Evolutionary conservation across 2,797 vertebrate genomes (phyloP), one percentile per base, ranked within the genome.

Genomic region (Mallotus villosus): DNA sequence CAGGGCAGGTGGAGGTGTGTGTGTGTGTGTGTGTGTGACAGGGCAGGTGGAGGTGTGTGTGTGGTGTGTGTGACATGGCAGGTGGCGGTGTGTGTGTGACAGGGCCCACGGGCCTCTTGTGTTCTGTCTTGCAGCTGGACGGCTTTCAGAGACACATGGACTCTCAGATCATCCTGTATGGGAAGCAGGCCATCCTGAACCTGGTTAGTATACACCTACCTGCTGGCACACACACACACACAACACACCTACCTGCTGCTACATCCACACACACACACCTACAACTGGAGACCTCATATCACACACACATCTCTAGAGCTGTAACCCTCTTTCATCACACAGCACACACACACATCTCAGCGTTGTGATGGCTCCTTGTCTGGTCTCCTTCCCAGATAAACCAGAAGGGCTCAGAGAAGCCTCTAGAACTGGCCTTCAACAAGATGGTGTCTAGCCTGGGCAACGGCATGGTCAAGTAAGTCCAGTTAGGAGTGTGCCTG

Each of bases 81-180:
- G 9, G 46, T 51, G 11, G 9, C 0, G 2, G 16, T 12, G 16
- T 51, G 16, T 51, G 46, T 51, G 46, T 51, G 46, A 46, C 14
- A 7, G 7, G 1, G 41, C n/a, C n/a, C n/a, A n/a, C n/a, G n/a
- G n/a, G n/a, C 7, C 7, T 57, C 5, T 55, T 2, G 65, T 1
- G 68, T 51, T 51, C n/a, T 0, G 37, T 67, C 69, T 63, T 82
- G 51, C 75, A 99, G 97, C 87, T 97, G 94, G 97, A 99, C 79
- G 97, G 96, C 76, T 96, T 98, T 87, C 96, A 98, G 92, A 95
- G 97, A 82, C 97, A 99, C 84, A 98, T 98, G 88, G 97, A 98
- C 86, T 97, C 96, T 0, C 97, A 99, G 89, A 93, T 97, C 78
- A 95, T 99, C 83, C 95, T 95, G 78, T 99, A 98, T 85, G 97